Evolutionary conservation across 2,888 invertebrate species (phyloP).

Genomic region (Colostygia pectinataria): DNA sequence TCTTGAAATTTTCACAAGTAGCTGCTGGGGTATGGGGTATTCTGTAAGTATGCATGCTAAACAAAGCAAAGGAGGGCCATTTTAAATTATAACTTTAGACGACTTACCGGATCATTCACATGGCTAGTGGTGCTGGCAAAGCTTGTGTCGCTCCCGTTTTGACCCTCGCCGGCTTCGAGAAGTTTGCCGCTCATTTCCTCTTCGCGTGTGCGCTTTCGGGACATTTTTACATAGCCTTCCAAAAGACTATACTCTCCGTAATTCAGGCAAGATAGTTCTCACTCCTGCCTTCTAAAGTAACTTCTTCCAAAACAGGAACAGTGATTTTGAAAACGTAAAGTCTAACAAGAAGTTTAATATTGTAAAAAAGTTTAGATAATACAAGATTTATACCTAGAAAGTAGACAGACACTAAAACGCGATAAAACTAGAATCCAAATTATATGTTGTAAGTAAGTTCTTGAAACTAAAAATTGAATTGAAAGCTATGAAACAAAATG

Average conservation of each 20-base stretch:
- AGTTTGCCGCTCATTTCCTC: slow-evolving; percentile 67
- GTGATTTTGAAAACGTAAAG: too few species aligned
- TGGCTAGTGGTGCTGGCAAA: slow-evolving; percentile 53
- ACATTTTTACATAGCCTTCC: slow-evolving; percentile 70
- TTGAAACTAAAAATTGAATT: slow-evolving; percentile 10
- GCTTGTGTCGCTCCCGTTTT: slow-evolving; percentile 62
- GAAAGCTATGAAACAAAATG: slow-evolving; percentile 12
- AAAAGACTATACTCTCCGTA: not conserved
- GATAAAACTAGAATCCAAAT: slow-evolving; percentile 2
- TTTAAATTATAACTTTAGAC: too few species aligned
- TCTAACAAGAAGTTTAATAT: too few species aligned
- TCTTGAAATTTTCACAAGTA: too few species aligned
- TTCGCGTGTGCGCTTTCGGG: slow-evolving; percentile 69
- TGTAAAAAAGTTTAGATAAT: not conserved
- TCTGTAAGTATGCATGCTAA: too few species aligned
- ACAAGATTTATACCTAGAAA: slow-evolving; percentile 2
- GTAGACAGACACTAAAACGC: not conserved
- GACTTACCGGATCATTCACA: slow-evolving; percentile 51
- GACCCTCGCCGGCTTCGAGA: slow-evolving; percentile 55
- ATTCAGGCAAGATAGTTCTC: not conserved
- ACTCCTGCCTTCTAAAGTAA: not conserved
- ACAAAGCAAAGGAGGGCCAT: too few species aligned
- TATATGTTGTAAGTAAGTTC: slow-evolving; percentile 3
- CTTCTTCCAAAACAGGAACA: not conserved
- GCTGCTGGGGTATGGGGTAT: too few species aligned